Conservation (phyloP, 2,113 vertebrate species). For the Micronycteris hirsuta region DNA sequence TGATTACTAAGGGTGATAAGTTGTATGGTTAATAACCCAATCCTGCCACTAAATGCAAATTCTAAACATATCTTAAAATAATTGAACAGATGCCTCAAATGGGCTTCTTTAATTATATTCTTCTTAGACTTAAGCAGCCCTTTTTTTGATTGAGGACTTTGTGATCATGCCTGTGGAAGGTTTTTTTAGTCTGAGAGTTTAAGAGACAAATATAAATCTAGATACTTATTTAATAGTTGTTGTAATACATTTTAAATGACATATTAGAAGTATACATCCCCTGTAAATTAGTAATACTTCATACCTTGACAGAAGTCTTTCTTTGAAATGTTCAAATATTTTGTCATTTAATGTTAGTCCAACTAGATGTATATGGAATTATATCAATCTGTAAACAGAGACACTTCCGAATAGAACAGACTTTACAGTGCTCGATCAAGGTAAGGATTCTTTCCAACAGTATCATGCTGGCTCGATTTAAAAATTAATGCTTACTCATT, state of each 20-base stretch:
- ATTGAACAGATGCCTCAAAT: conserved; percentile 39
- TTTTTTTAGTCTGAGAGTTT: conserved; percentile 25
- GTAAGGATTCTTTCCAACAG: conserved; percentile 28
- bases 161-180: conserved; percentile 39
- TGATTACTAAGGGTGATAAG: conserved; percentile 32
- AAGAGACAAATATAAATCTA: conserved; percentile 31
- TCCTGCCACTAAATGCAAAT: conserved; percentile 58
- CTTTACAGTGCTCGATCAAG: conserved; percentile 51
- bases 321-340: conserved; percentile 50
- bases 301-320: conserved; percentile 59
- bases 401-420: conserved; percentile 65
- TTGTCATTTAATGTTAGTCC: conserved; percentile 32
- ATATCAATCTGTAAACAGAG: conserved; percentile 64
- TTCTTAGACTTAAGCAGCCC: conserved; percentile 16
- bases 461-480: conserved; percentile 71
- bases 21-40: conserved; percentile 40
- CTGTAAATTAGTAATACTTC: conserved; percentile 11
- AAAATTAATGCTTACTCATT: conserved; percentile 72
- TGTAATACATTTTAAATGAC: conserved; percentile 37
- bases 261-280: conserved; percentile 2
- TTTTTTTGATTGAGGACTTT: conserved; percentile 40
- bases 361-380: conserved; percentile 66
- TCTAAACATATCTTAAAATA: conserved; percentile 61
- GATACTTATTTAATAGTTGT: background rate
- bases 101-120: conserved; percentile 54